Conservation (phyloP, 2,888 invertebrate genomes). For the Lithosia quadra region DNA sequence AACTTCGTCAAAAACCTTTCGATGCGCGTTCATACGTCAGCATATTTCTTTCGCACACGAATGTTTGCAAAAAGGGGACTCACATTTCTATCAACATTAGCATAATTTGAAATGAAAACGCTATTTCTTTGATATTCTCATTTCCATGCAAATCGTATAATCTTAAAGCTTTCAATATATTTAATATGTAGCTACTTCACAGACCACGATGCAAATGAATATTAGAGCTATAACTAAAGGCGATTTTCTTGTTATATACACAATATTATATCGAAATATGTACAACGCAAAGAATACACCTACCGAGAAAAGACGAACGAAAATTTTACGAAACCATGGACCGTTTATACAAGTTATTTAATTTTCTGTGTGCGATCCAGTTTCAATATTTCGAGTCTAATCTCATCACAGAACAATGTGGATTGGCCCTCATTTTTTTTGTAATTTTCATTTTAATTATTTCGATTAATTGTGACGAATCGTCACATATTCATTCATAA, state of each 20-base stretch:
- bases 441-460: too few relatives aligned
- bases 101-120: conserved; percentile 64
- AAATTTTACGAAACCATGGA: too few relatives aligned
- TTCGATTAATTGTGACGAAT: too few relatives aligned
- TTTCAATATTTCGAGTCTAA: too few relatives aligned
- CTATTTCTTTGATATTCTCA: conserved; percentile 64
- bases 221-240: conserved; percentile 13
- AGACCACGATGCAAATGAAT: conserved; percentile 6
- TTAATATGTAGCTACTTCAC: conserved; percentile 30
- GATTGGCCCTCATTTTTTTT: not conserved
- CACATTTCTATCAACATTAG: conserved; percentile 62
- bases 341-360: too few relatives aligned
- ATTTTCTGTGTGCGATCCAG: too few relatives aligned
- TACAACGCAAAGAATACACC: conserved; percentile 60
- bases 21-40: conserved; percentile 50
- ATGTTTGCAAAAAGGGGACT: conserved; percentile 57
- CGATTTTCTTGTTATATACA: conserved; percentile 49
- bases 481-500: too few relatives aligned
- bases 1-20: conserved; percentile 44
- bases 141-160: conserved; percentile 61
- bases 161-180: conserved; percentile 56
- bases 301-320: not conserved
- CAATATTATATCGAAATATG: conserved; percentile 1
- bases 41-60: conserved; percentile 52
- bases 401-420: not conserved